Base-by-base conservation (phyloP, 2,113 vertebrate genomes). In the Oncorhynchus kisutch region DNA sequence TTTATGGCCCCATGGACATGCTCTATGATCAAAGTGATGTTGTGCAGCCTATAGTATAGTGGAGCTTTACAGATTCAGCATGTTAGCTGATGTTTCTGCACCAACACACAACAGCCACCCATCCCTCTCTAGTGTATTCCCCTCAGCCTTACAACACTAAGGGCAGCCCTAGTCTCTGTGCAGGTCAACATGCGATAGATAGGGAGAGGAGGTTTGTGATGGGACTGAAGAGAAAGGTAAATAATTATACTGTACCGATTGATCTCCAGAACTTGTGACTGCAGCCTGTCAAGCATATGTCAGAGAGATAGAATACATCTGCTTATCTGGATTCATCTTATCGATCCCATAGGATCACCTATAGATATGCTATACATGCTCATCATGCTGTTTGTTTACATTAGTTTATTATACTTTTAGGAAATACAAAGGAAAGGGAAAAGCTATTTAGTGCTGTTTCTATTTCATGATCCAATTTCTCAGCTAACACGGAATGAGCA, bases 181-280 rank as follows among this genome's bases (percentile, higher is more conserved):
- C 51, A 87, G 90, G 89, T 87, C 89, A 88, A 89, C 94, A 94
- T 94, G 94, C 94, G 91, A 91, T 87, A 91, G 89, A 91, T 87
- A 91, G 84, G 76, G 88, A 88, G 59, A 62, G 88, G 85, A 74
- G 82, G 86, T 89, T 92, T 90, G 91, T 92, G 92, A 94, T 93
- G 90, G 89, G 90, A 87, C 93, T 93, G 92, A 89, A 87, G 82
- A 92, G 87, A 90, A 88, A 87, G 91, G 91, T 83, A 94, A 70
- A 93, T 87, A 87, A 88, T 88, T 90, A 94, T 94, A 94, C 94
- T 94, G 94, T 94, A 94, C 94, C 93, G 94, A 93, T 91, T 94
- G 94, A 93, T 94, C 94, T 94, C 92, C 94, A 92, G 94, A 93
- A 93, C 93, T 93, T 93, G 93, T 94, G 94, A 94, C 94, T 92